Evolutionary conservation across 2,113 vertebrate species (phyloP), one percentile per base, ranked within the genome.

Genomic region (Plecotus auritus): DNA sequence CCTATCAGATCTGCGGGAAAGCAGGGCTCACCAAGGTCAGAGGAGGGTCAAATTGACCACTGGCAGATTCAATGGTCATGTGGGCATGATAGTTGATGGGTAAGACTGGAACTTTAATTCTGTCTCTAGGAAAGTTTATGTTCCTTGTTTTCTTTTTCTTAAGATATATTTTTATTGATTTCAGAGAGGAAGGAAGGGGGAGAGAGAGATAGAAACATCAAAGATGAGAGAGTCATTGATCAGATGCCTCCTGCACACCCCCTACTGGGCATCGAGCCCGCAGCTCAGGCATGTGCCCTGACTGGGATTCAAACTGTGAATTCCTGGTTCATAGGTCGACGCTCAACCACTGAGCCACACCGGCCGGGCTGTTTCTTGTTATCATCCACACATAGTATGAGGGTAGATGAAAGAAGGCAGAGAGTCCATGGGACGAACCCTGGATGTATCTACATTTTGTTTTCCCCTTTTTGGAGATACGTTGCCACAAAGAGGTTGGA

Each of bases 381-480:
- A 72, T 9, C 35, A 14, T 40, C 16, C 2, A 11, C 11, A 4
- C 0, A 6, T 26, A 10, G 32, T 3, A 6, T 2, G 45, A 20
- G 20, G 61, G 54, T 49, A 13, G 72, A 67, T 51, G 47, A 74
- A 30, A 13, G 35, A 32, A 40, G 61, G 59, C 13, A 30, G 45
- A 28, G 28, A 67, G 8, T 64, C 35, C 18, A 28, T 30, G 51
- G 17, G 35, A 2, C 56, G 72, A 83, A 40, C 26, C 10, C 4
- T 22, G 6, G 0, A 0, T 40, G 28, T 49, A 28, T 54, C 74
- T 42, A 11, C 8, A 9, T 59, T 85, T 72, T 3, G 1, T 10
- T 35, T 54, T 26, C 11, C 45, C 30, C 30, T 59, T 85, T 69
- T 18, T 35, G 17, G 59, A 59, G 28, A 37, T 37, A 6, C 23